These are phyloP conservation scores for Alcedo atthis DNA, from an alignment of 2,797 vertebrate species.

Conservation along the genomic window DNA sequence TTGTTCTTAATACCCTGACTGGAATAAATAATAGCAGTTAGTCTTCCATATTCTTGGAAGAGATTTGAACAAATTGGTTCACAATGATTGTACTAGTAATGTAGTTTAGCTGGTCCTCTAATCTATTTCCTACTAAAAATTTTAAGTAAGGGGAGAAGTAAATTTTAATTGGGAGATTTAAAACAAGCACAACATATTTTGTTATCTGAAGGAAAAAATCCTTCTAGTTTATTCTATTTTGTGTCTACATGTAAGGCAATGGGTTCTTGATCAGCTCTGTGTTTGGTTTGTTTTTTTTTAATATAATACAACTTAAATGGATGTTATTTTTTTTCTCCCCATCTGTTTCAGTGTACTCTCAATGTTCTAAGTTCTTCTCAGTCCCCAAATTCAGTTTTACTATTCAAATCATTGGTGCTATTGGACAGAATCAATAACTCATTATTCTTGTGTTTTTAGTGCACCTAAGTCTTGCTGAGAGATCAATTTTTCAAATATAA, in stretches of 20 bases:
- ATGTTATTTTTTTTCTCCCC: not conserved
- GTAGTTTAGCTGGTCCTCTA: not conserved
- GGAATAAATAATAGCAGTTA: not conserved
- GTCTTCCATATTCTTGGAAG: not conserved
- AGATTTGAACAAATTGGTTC: not conserved
- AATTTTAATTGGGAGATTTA: not conserved
- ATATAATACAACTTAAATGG: not conserved
- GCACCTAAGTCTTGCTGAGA: not conserved
- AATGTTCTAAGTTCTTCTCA: not conserved
- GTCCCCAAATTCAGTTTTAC: not conserved
- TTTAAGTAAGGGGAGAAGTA: not conserved
- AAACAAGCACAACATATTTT: not conserved
- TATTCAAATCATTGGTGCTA: not conserved
- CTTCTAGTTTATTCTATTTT: not conserved
- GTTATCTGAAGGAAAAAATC: not conserved
- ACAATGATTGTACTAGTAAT: not conserved
- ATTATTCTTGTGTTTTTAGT: conserved; percentile 17
- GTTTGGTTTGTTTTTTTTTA: not conserved
- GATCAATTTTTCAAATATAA: conserved; percentile 34
- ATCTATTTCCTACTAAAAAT: not conserved
- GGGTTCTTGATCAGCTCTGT: not conserved
- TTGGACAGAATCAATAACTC: conserved; percentile 31
- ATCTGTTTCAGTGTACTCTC: not conserved
- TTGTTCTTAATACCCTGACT: not conserved
- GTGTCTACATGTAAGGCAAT: not conserved